Evolutionary conservation across 2,888 invertebrate genomes (phyloP), one percentile per base, ranked within the genome.

Genomic region (Eupithecia exiguata): DNA sequence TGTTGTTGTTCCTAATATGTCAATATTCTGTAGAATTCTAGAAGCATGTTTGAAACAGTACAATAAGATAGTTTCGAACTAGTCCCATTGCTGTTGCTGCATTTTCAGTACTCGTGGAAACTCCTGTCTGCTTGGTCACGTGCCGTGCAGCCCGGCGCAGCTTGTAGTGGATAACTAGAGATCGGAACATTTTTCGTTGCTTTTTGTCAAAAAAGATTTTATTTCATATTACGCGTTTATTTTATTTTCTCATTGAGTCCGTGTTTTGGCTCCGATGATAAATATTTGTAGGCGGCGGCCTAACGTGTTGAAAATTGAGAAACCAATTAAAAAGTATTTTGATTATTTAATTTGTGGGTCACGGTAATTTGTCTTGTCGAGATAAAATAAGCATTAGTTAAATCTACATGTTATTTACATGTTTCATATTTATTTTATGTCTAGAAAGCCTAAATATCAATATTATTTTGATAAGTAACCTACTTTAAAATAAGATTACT

Each of bases 301-400:
- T 5, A 6, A 63, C 63, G 35, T 71, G 40, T 43, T 58, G 21
- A 36, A 46, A 74, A 70, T 72, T 38, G 12, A 61, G 35, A 46
- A 73, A 68, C n/a, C 68, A 25, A 74, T 70, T 63, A 70, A 68
- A 70, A 68, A 63, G 18, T 53, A 62, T 68, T 53, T 73, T 61
- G 66, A 36, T 25, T 70, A 73, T 70, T 74, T 68, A 70, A 21
- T 70, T 68, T 74, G 38, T 74, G 49, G 74, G 68, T 70, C 68
- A 70, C n/a, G n/a, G n/a, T n/a, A n/a, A n/a, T n/a, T n/a, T n/a
- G 61, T 58, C n/a, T 5, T n/a, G 12, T 53, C 63, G 53, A 49
- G 30, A 58, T 58, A 58, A 21, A 18, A 36, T 43, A 43, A 62
- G 40, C 16, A 68, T 53, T 58, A 58, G 58, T 25, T 21, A 25